These are phyloP conservation scores for Carassius auratus DNA, from an alignment of 2,113 vertebrate genomes.

Conservation along the genomic window DNA sequence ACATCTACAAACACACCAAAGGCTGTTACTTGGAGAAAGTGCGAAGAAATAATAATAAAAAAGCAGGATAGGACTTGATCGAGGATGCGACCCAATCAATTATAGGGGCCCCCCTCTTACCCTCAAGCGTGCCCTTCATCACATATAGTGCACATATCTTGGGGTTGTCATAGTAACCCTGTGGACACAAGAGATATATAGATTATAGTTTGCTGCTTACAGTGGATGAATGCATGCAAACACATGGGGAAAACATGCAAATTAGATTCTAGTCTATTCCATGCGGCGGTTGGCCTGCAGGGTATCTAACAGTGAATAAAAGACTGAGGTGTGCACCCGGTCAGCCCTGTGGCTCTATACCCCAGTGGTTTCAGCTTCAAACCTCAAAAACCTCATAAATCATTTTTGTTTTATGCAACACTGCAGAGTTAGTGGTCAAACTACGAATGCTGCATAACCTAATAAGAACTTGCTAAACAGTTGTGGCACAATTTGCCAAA, in stretches of 20 bases:
- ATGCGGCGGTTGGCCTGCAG: not conserved
- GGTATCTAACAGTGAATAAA: slow-evolving; percentile 19
- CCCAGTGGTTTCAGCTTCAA: not conserved
- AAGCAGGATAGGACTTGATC: not conserved
- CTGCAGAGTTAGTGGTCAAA: not conserved
- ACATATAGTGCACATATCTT: slow-evolving; percentile 97
- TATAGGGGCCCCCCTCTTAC: slow-evolving; percentile 73
- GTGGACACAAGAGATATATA: slow-evolving; percentile 52
- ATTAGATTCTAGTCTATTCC: not conserved
- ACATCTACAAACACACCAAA: slow-evolving; percentile 81
- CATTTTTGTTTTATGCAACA: too few species aligned
- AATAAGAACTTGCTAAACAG: not conserved
- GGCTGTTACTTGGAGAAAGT: not conserved
- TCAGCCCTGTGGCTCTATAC: not conserved
- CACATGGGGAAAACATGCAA: slow-evolving; percentile 26
- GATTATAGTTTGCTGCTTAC: slow-evolving; percentile 18
- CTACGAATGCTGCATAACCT: not conserved
- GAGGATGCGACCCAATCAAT: not conserved
- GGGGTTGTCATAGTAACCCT: slow-evolving; percentile 99
- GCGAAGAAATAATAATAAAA: not conserved
- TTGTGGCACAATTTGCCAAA: not conserved
- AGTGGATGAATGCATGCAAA: slow-evolving; percentile 28
- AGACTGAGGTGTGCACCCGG: not conserved
- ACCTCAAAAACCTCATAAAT: too few species aligned
- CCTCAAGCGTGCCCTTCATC: slow-evolving; percentile 92